Percentiles rank a stretch among this genome's conserved stretches.
Evolutionary conservation across 1,140 invertebrate species (phyloP).

Genomic region (Magallana ariakensis): DNA sequence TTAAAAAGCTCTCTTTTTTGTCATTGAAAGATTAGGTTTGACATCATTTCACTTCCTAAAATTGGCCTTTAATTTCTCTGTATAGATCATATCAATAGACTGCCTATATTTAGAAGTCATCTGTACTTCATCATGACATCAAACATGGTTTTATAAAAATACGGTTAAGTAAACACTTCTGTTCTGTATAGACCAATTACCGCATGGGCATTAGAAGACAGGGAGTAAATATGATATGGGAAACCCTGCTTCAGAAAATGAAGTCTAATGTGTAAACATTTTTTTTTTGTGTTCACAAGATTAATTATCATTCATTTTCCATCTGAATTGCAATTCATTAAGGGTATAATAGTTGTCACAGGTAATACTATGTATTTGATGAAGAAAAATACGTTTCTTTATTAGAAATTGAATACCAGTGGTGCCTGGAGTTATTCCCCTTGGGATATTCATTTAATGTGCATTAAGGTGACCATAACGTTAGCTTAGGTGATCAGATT

Average conservation of each 20-base stretch:
- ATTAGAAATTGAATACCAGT: too few relatives aligned
- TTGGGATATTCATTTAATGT: slow-evolving; percentile 7
- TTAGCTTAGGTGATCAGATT: neutral
- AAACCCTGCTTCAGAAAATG: too few relatives aligned
- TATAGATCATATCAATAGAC: neutral
- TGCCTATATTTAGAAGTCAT: slow-evolving; percentile 10
- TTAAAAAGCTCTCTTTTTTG: neutral
- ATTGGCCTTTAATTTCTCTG: neutral
- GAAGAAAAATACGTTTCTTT: too few relatives aligned
- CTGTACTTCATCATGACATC: neutral
- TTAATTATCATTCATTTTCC: too few relatives aligned
- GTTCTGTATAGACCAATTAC: too few relatives aligned
- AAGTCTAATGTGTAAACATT: too few relatives aligned
- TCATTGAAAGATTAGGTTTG: neutral
- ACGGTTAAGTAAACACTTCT: slow-evolving; percentile 16
- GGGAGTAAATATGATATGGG: too few relatives aligned
- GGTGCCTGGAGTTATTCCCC: slow-evolving; percentile 23
- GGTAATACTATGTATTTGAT: too few relatives aligned
- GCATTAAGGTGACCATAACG: slow-evolving; percentile 13
- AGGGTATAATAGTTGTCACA: too few relatives aligned
- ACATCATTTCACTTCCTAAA: slow-evolving; percentile 2
- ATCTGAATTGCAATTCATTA: too few relatives aligned
- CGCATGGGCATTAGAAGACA: too few relatives aligned
- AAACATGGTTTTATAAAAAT: slow-evolving; percentile 12
- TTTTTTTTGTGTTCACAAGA: too few relatives aligned